Evolutionary conservation across 1,140 invertebrate species (phyloP), one percentile per base, ranked within the genome.

Genomic region (Drosophila pseudoananassae): DNA sequence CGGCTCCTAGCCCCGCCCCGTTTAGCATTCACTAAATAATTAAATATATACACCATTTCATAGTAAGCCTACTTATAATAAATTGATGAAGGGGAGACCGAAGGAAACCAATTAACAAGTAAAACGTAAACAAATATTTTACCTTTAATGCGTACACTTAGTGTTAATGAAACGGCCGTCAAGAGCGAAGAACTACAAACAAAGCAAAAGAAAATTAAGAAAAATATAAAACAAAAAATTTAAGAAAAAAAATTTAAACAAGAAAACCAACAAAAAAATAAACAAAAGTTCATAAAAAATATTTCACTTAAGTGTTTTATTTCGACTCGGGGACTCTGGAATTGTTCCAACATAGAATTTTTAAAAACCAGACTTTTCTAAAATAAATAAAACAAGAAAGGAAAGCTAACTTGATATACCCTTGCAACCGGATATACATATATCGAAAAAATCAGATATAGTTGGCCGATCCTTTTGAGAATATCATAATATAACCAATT

Each of bases 61-160:
- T 72, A 78, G 70, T 85, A 77, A 85, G 69, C 52, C 54, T 74
- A 75, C 38, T 57, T 52, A 53, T 68, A 65, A 83, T 64, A 57
- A 51, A 66, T 15, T 38, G 14, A 51, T 51, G 12, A 23, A 14
- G 49, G 54, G 29, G 52, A 33, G 56, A 54, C 14, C 17, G 47
- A 61, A 20, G 31, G 38, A 65, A 68, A 53, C 47, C 50, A 64
- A 70, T 68, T 66, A 61, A 72, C 50, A 66, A 59, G 53, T 71
- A 72, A 75, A 71, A 58, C 59, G 47, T 75, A 73, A 76, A 64
- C 33, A 69, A 55, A 75, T 85, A 85, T 78, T 87, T 85, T 87
- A 81, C 65, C 82, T 75, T 84, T 68, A 85, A 81, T 80, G 81
- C 77, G 73, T 80, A 85, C 74, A 87, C 38, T 57, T 81, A 85